Conservation (phyloP, 2,113 vertebrate species). For the Sinocyclocheilus anshuiensis region DNA sequence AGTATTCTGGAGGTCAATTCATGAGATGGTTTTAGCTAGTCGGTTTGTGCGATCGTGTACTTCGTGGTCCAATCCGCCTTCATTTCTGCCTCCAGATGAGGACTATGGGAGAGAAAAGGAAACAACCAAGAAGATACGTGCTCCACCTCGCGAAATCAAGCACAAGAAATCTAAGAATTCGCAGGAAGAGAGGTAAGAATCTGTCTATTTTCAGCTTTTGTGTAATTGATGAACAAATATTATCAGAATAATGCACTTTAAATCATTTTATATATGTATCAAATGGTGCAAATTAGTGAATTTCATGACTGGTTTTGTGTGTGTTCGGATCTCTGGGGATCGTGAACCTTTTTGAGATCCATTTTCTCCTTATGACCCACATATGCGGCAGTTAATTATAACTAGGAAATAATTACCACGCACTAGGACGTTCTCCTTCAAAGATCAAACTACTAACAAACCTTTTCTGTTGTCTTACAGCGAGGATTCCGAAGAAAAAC, state of each 20-base stretch:
- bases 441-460: neutral
- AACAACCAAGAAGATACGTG: conserved; percentile 93
- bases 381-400: conserved; percentile 32
- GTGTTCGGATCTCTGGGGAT: neutral
- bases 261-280: neutral
- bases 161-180: conserved; percentile 96
- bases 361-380: conserved; percentile 35
- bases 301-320: neutral
- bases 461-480: conserved; percentile 70
- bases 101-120: conserved; percentile 88
- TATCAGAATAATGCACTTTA: neutral
- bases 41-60: too few relatives aligned
- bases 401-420: neutral
- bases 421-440: neutral
- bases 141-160: conserved; percentile 91
- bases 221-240: neutral
- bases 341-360: conserved; percentile 13
- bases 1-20: neutral
- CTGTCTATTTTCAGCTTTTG: neutral
- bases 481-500: conserved; percentile 96
- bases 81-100: conserved; percentile 78
- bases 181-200: conserved; percentile 90
- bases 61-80: too few relatives aligned
- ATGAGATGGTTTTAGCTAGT: too few relatives aligned
- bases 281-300: neutral